Evolutionary conservation across 2,797 vertebrate species (phyloP), one percentile per base, ranked within the genome.

Genomic region (Sebastes umbrosus): DNA sequence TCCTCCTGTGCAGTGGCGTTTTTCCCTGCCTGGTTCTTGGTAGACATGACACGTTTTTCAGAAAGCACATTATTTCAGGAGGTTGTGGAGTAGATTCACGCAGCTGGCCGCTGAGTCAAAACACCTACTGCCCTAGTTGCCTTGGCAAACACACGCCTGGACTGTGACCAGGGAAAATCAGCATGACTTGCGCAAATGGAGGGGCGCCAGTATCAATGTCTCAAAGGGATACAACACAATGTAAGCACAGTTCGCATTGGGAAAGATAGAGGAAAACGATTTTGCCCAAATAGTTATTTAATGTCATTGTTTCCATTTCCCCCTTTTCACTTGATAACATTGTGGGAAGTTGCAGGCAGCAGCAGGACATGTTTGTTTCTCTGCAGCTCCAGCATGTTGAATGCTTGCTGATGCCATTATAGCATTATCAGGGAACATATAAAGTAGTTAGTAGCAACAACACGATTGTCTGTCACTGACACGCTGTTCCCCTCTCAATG

Each of bases 121-220:
- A 62, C 76, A 78, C 87, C 86, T 77, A 87, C 86, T 90, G 86
- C 87, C 88, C 88, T 60, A 71, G 84, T 90, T 82, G 89, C 79
- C 67, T 81, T 91, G 85, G 90, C 88, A 90, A 93, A 91, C 92
- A 67, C 77, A 36, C 10, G 69, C 60, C 84, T 90, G 92, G 87
- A 90, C 85, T 67, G 79, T 79, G 90, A 92, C 88, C 90, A 89
- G 85, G 46, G 13, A 77, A 82, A 85, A 83, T 83, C 84, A 83
- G 89, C 87, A 89, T 93, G 91, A 92, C 91, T 94, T 92, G 92
- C 91, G 92, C 79, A 92, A 91, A 91, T 81, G 79, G 60, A 91
- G 73, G 54, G 63, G 86, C 2, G 70, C 84, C 71, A 74, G 86
- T 94, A 90, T 94, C 90, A 82, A 73, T 94, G 88, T 75, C 89